Evolutionary conservation across 2,113 vertebrate species (phyloP).

Genomic region (Alces alces): DNA sequence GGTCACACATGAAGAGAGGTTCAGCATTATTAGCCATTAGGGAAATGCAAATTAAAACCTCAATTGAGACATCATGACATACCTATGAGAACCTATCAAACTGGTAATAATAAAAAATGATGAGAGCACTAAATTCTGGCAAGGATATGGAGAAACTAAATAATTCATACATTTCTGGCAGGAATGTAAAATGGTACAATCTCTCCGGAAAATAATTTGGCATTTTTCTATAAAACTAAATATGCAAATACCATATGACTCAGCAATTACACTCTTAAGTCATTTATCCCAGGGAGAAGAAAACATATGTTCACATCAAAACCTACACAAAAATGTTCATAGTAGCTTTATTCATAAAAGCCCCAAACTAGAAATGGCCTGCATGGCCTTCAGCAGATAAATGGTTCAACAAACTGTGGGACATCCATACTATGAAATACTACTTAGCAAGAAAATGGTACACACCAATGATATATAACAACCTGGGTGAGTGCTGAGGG

Average conservation of each 20-base stretch:
- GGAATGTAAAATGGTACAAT: background rate
- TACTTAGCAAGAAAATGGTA: background rate
- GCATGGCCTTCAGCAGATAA: background rate
- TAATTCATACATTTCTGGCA: background rate
- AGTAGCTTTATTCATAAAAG: background rate
- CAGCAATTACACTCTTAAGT: background rate
- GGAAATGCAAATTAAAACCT: slow-evolving; percentile 4
- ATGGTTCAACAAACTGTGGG: background rate
- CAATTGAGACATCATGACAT: background rate
- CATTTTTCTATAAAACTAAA: background rate
- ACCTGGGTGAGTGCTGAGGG: background rate
- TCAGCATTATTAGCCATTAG: background rate
- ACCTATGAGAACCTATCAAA: background rate
- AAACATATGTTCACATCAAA: background rate
- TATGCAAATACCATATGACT: background rate
- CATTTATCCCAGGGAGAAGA: background rate
- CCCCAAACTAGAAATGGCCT: background rate
- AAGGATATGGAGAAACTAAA: background rate
- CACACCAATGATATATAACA: background rate
- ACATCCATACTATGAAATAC: background rate
- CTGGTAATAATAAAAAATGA: background rate
- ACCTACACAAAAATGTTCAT: background rate
- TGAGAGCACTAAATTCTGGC: background rate
- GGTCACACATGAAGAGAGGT: background rate
- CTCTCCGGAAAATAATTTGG: background rate